Evolutionary conservation across 2,113 vertebrate genomes (phyloP).

Genomic region (Neodontobutis hainanensis): DNA sequence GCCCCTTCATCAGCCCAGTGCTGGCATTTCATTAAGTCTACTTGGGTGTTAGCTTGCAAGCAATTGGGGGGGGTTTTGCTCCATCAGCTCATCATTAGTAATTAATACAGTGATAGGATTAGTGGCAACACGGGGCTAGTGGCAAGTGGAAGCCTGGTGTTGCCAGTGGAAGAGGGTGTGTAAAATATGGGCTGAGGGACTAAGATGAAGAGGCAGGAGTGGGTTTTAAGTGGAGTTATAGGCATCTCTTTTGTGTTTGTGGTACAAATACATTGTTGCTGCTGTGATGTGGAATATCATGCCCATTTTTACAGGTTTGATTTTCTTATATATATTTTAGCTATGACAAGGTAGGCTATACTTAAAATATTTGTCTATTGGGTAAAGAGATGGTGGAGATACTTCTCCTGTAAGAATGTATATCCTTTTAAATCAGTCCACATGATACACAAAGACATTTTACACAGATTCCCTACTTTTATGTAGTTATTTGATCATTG

Average conservation of each 20-base stretch:
- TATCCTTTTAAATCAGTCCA: neutral
- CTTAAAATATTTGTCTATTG: no score
- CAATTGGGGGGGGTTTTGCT: slow-evolving; percentile 71
- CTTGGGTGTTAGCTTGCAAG: slow-evolving; percentile 73
- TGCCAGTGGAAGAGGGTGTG: slow-evolving; percentile 27
- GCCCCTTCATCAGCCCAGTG: slow-evolving; percentile 85
- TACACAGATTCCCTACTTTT: neutral
- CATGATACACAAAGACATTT: neutral
- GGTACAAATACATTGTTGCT: neutral
- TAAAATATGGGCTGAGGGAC: slow-evolving; percentile 21
- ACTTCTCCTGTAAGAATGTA: no score
- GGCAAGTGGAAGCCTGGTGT: slow-evolving; percentile 52
- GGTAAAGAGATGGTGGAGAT: no score
- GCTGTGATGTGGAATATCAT: neutral
- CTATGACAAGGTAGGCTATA: no score
- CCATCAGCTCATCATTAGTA: slow-evolving; percentile 83
- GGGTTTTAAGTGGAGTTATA: no score
- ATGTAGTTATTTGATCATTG: neutral
- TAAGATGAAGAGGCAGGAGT: neutral
- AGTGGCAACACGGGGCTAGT: slow-evolving; percentile 51
- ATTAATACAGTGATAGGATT: slow-evolving; percentile 84
- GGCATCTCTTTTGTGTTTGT: no score
- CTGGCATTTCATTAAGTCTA: slow-evolving; percentile 90
- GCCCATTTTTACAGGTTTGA: neutral
- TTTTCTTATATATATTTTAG: no score